Evolutionary conservation across 2,888 invertebrate species (phyloP), one percentile per base, ranked within the genome.

Genomic region (Anoplius nigerrimus): DNA sequence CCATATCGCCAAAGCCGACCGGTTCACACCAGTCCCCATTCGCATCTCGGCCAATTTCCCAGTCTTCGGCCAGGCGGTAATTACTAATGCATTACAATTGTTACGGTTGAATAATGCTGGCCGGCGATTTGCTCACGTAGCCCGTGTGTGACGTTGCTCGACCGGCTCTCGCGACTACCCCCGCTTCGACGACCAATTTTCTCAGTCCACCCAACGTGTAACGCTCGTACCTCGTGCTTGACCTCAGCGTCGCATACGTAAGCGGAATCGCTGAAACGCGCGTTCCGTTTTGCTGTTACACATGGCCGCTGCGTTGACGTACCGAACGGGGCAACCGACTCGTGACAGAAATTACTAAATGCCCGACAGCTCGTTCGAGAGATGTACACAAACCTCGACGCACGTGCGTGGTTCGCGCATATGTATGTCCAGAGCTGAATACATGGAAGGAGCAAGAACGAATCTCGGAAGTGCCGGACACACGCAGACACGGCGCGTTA

Each of bases 341-440:
- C 88, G 88, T 88, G 88, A 88, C 88, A 87, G 88, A 88, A 88
- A 88, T 88, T 83, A 82, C 86, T 86, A 88, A 88, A 86, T 84
- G 87, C 79, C 75, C 78, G 62, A 76, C 51, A 70, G 66, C 69
- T 72, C 64, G 68, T 71, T 75, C 75, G 78, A 66, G 76, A 46
- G 75, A 46, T 69, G 69, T 56, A 66, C 67, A 21, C 58, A 22
- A 6, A 34, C 34, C 11, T 34, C 34, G 11, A 6, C 34, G 34
- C 34, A 6, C 4, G 34, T 34, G 34, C 4, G 34, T 34, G 34
- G n/a, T n/a, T n/a, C n/a, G n/a, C n/a, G n/a, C n/a, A n/a, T n/a
- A 16, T 27, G 27, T 27, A 69, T 77, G 72, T 67, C 66, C n/a
- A n/a, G n/a, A n/a, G n/a, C n/a, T n/a, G n/a, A n/a, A n/a, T 24